Evolutionary conservation across 30 jellyfish, hydroid and myxozoan genomes (phyloP).

Genomic region (Pseudorhiza aurosa): DNA sequence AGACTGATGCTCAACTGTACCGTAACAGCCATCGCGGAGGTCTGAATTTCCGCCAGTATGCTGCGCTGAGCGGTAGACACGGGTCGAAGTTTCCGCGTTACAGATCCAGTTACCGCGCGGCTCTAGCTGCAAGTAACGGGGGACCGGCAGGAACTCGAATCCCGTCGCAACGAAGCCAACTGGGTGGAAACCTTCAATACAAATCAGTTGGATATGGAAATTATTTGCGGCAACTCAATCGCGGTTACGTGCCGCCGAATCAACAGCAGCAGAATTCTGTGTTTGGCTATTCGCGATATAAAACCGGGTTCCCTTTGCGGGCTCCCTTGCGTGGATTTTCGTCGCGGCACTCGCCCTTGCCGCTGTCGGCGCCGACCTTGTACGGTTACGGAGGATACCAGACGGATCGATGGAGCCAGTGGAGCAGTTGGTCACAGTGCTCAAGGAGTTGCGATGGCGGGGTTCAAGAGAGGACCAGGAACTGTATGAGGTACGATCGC

Average conservation of each 20-base stretch:
- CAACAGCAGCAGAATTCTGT: slow-evolving; percentile 38
- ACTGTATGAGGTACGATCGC: slow-evolving; percentile 28
- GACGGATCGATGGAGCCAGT: slow-evolving; percentile 56
- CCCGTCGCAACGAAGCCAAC: slow-evolving; percentile 1
- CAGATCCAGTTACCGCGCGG: slow-evolving; percentile 24
- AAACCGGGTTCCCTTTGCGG: slow-evolving; percentile 56
- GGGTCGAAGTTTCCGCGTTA: neutral
- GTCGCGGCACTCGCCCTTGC: slow-evolving; percentile 64
- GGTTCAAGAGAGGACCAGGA: slow-evolving; percentile 73
- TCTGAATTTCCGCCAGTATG: slow-evolving; percentile 17
- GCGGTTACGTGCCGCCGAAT: slow-evolving; percentile 39
- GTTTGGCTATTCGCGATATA: slow-evolving; percentile 28
- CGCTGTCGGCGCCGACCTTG: slow-evolving; percentile 67
- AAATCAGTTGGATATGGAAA: slow-evolving; percentile 48
- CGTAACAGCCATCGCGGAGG: slow-evolving; percentile 4
- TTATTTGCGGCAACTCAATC: slow-evolving; percentile 38
- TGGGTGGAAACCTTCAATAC: neutral
- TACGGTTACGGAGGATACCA: slow-evolving; percentile 67
- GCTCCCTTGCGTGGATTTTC: slow-evolving; percentile 60
- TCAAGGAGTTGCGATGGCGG: slow-evolving; percentile 73
- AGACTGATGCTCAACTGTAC: slow-evolving; percentile 10
- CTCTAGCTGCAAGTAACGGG: neutral
- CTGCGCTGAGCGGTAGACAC: neutral
- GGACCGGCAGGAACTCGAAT: slow-evolving; percentile 1
- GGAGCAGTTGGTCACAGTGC: slow-evolving; percentile 77